phyloP scores from a whole-genome alignment of 2,888 invertebrate genomes.

The Dryobota labecula region DNA sequence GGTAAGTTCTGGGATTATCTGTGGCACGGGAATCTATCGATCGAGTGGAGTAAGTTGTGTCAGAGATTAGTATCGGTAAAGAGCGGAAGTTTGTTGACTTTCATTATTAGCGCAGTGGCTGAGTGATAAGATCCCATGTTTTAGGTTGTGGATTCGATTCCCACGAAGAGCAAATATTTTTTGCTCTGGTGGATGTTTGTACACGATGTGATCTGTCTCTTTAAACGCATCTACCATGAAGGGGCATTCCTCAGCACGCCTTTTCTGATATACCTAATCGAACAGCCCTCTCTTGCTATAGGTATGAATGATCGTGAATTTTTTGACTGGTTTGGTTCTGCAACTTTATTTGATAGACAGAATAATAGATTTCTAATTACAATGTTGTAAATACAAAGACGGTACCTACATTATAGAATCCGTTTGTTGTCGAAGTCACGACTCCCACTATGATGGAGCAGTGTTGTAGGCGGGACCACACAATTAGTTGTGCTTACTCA shows the following conservation, averaged over 20 bases:
- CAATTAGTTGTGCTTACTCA: constrained; percentile 16
- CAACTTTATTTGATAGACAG: neutral
- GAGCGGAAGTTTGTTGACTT: constrained; percentile 22
- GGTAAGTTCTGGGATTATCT: constrained; percentile 68
- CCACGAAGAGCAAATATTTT: neutral
- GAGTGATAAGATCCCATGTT: constrained; percentile 9
- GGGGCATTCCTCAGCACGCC: neutral
- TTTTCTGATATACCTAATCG: neutral
- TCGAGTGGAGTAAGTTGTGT: constrained; percentile 44
- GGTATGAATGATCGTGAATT: neutral
- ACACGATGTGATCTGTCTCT: neutral
- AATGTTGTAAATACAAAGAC: constrained; percentile 1
- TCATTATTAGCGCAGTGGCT: constrained; percentile 3
- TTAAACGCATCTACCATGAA: neutral
- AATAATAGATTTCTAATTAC: constrained; percentile 31
- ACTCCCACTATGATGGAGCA: constrained; percentile 23
- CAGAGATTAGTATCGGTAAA: constrained; percentile 20
- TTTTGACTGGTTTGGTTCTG: neutral
- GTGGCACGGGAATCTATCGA: constrained; percentile 18
- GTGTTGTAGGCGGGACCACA: constrained; percentile 27
- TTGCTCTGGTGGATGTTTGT: neutral
- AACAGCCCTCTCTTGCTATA: neutral
- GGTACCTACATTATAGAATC: constrained; percentile 6
- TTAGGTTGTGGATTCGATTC: neutral
- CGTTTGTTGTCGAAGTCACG: constrained; percentile 33